These are phyloP conservation scores for Caenorhabditis elegans DNA, from an alignment of 1,140 invertebrate species.

Conservation along the genomic window WBcel235 BX284605.5:18525001-18525500, in stretches of 20 bases:
- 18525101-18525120: constrained; percentile 58
- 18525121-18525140: constrained; percentile 20
- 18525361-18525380: constrained; percentile 71
- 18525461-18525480: constrained; percentile 70
- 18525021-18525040: constrained; percentile 74
- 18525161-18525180: too few relatives aligned
- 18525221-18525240: too few relatives aligned
- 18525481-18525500: constrained; percentile 70
- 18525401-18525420: constrained; percentile 71
- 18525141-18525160: too few relatives aligned
- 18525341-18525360: constrained; percentile 61
- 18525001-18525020: constrained; percentile 75
- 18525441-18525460: constrained; percentile 71
- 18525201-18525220: too few relatives aligned
- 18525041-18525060: constrained; percentile 71
- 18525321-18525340: constrained; percentile 4
- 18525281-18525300: too few relatives aligned
- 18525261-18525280: too few relatives aligned
- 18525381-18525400: constrained; percentile 70
- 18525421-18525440: constrained; percentile 71
- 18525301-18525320: background rate
- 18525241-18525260: too few relatives aligned
- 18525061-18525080: constrained; percentile 45
- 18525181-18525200: too few relatives aligned
- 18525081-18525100: constrained; percentile 50